phyloP scores from a whole-genome alignment of 2,888 invertebrate genomes.

The Pemphredon lugubris region DNA sequence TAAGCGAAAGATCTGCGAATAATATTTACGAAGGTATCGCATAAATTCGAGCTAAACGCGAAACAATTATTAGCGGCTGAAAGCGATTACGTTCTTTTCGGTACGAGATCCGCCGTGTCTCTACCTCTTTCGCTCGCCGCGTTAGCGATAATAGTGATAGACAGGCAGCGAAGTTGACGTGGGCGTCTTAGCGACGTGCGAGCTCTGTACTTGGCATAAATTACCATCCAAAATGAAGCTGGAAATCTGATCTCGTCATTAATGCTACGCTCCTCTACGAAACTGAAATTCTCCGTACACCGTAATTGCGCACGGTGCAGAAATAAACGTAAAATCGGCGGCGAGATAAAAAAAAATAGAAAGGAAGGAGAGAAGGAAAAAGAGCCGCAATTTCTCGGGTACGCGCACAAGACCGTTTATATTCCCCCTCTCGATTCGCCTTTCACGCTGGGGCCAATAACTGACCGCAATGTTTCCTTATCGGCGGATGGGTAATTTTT shows the following conservation, averaged over 20 bases:
- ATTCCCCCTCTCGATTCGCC: conserved; percentile 14
- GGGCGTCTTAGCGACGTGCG: conserved; percentile 64
- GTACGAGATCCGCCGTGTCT: conserved; percentile 14
- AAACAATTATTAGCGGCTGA: conserved; percentile 34
- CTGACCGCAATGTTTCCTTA: conserved; percentile 37
- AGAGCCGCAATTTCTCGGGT: too few relatives aligned
- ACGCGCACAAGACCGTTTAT: background rate
- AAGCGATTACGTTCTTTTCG: background rate
- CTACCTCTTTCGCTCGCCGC: conserved; percentile 47
- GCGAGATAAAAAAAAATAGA: conserved; percentile 19
- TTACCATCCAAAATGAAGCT: conserved; percentile 64
- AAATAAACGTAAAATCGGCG: conserved; percentile 28
- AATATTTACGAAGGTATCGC: background rate
- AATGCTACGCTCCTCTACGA: conserved; percentile 52
- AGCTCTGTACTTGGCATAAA: conserved; percentile 59
- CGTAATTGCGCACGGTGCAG: conserved; percentile 43
- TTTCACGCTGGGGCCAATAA: conserved; percentile 18
- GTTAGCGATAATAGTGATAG: conserved; percentile 67
- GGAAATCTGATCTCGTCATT: conserved; percentile 67
- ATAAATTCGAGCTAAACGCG: conserved; percentile 24
- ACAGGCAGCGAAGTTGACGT: conserved; percentile 62
- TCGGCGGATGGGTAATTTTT: conserved; percentile 36
- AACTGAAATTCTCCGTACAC: conserved; percentile 48
- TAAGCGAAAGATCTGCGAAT: too few relatives aligned
- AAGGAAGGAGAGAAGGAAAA: too few relatives aligned